Conservation (phyloP, 2,797 vertebrate species). For the Anguilla megastoma region DNA sequence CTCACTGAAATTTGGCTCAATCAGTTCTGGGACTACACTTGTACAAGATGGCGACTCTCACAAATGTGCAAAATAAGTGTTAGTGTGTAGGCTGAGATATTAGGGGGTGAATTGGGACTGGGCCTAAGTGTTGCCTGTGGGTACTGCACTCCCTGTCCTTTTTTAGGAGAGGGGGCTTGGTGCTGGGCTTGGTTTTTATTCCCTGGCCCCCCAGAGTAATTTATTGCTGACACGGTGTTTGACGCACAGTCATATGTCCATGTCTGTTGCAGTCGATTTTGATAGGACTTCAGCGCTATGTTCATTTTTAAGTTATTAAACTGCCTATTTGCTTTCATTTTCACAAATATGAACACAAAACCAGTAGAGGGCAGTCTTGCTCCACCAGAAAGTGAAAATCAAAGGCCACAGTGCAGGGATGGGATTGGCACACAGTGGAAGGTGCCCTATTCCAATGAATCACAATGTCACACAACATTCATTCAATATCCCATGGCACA, state of each 20-base stretch:
- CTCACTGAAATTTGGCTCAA: too few species aligned
- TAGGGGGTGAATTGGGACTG: too few species aligned
- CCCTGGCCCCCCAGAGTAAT: neutral
- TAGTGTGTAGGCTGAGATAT: too few species aligned
- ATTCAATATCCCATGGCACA: neutral
- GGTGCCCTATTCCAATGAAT: neutral
- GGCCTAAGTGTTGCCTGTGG: neutral
- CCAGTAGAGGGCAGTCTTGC: conserved; percentile 8
- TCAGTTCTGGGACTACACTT: too few species aligned
- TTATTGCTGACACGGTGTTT: neutral
- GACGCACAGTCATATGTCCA: neutral
- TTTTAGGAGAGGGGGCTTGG: neutral
- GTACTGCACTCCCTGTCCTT: neutral
- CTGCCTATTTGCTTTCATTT: neutral
- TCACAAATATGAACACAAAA: neutral
- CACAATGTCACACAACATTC: neutral
- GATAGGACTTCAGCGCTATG: neutral
- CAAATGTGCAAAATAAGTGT: too few species aligned
- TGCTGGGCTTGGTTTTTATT: neutral
- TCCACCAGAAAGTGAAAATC: neutral
- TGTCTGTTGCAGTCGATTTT: neutral
- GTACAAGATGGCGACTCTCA: too few species aligned
- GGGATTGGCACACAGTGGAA: neutral
- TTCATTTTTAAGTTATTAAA: neutral
- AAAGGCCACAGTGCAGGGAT: neutral